phyloP scores from a whole-genome alignment of 2,888 invertebrate genomes.

The Tromatobia lineatoria region DNA sequence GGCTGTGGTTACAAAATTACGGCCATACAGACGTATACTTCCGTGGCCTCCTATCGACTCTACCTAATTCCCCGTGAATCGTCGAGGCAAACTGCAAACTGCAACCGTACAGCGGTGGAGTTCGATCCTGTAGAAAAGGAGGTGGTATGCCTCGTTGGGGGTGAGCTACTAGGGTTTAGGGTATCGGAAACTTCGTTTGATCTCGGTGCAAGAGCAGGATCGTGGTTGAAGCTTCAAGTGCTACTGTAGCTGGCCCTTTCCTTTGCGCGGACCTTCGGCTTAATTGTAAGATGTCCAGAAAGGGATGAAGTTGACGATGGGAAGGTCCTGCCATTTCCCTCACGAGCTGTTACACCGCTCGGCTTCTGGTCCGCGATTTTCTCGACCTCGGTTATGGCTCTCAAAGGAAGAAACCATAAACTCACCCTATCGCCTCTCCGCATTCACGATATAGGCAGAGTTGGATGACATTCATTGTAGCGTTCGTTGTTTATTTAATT shows the following conservation, averaged over 20 bases:
- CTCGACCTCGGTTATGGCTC: slow-evolving; percentile 42
- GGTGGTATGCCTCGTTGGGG: slow-evolving; percentile 1
- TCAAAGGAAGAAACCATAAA: slow-evolving; percentile 59
- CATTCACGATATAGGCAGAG: too few relatives aligned
- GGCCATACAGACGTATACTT: neutral
- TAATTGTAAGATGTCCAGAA: slow-evolving; percentile 62
- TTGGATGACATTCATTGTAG: neutral
- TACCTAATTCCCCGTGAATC: slow-evolving; percentile 19
- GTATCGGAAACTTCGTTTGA: slow-evolving; percentile 56
- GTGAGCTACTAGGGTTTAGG: slow-evolving; percentile 31
- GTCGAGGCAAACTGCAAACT: slow-evolving; percentile 35
- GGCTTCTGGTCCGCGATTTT: slow-evolving; percentile 40
- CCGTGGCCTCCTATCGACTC: slow-evolving; percentile 8
- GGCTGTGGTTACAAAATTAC: slow-evolving; percentile 39
- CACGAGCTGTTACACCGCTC: neutral
- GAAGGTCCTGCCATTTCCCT: slow-evolving; percentile 19
- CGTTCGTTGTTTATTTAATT: neutral
- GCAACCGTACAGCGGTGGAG: slow-evolving; percentile 2
- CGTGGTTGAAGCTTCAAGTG: slow-evolving; percentile 46
- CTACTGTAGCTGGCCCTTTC: slow-evolving; percentile 35
- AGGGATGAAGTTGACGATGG: slow-evolving; percentile 15
- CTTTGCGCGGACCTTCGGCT: slow-evolving; percentile 44
- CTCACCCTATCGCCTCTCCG: neutral
- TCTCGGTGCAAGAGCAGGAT: slow-evolving; percentile 40
- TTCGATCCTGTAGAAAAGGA: slow-evolving; percentile 37